phyloP scores from a whole-genome alignment of 2,797 vertebrate species.

The Liparis tanakae region DNA sequence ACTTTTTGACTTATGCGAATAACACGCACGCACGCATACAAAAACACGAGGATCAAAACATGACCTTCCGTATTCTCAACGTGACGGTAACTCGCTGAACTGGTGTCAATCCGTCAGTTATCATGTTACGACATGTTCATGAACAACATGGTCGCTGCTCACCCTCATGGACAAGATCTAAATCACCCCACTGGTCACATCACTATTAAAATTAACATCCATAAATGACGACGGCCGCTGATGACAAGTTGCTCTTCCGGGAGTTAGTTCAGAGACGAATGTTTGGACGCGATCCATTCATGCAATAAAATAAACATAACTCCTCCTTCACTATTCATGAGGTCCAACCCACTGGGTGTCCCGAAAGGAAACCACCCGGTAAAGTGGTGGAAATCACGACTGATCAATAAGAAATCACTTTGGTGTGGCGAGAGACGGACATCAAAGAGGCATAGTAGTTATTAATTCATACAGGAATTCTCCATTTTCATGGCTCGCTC shows the following conservation, averaged over 20 bases:
- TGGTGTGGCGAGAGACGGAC: background rate
- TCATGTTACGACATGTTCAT: background rate
- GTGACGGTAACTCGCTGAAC: no score
- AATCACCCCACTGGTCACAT: background rate
- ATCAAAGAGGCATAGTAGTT: constrained; percentile 19
- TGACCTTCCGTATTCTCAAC: no score
- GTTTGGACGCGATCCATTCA: constrained; percentile 62
- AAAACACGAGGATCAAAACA: no score
- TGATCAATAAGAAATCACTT: constrained; percentile 31
- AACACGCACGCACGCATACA: no score
- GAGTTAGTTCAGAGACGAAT: constrained; percentile 34
- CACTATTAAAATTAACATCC: background rate
- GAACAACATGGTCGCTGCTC: background rate
- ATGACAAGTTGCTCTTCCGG: constrained; percentile 11
- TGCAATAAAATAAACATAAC: constrained; percentile 71
- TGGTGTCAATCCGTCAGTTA: background rate
- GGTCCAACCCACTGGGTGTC: constrained; percentile 18
- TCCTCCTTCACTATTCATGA: constrained; percentile 54
- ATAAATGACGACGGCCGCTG: background rate
- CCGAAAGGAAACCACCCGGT: constrained; percentile 26
- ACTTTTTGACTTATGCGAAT: no score
- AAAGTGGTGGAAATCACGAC: constrained; percentile 22
- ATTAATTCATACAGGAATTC: constrained; percentile 22
- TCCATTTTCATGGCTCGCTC: constrained; percentile 13
- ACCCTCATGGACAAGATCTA: background rate